A percentile compares a stretch with the other conserved stretches of the same genome.
phyloP scores from a whole-genome alignment of 2,113 vertebrate species.

The cattle (Bos taurus) region ARS-UCD2.0 NC_037328.1:106659001-106659500 shows the following conservation, averaged over 20 bases:
- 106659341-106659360: not conserved
- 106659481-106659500: slow-evolving; percentile 36
- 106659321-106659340: slow-evolving; percentile 39
- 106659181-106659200: not conserved
- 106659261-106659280: not conserved
- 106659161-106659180: not conserved
- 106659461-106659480: slow-evolving; percentile 37
- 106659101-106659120: not conserved
- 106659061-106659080: not conserved
- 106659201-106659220: not conserved
- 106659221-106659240: not conserved
- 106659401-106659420: not conserved
- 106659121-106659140: not conserved
- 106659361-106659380: not conserved
- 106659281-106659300: not conserved
- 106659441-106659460: not conserved
- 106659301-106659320: not conserved
- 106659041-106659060: not conserved
- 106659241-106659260: not conserved
- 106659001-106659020: not conserved
- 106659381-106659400: slow-evolving; percentile 1
- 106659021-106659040: not conserved
- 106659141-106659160: not conserved
- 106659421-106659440: not conserved
- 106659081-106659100: not conserved